A percentile compares a stretch with the other conserved stretches of the same genome.
phyloP scores from a whole-genome alignment of 2,888 invertebrate species.

The Peribatodes rhomboidaria region DNA sequence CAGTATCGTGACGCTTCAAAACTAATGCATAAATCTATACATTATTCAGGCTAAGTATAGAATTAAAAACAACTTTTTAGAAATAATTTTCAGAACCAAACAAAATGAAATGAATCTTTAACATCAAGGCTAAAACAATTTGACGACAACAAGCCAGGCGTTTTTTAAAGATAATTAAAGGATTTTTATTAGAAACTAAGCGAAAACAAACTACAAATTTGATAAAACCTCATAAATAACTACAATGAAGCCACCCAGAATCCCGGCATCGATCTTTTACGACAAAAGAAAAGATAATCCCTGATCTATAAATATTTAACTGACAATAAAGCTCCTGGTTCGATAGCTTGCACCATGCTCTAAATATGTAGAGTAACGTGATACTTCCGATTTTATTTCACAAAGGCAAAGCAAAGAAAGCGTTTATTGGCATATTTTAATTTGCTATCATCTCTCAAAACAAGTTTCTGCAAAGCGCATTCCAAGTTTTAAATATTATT shows the following conservation, averaged over 20 bases:
- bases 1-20: constrained; percentile 42
- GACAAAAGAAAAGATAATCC: constrained; percentile 20
- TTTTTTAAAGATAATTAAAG: background rate
- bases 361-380: constrained; percentile 10
- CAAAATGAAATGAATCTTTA: background rate
- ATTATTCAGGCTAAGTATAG: constrained; percentile 67
- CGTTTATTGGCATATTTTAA: background rate
- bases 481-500: constrained; percentile 5
- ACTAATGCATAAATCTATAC: constrained; percentile 56
- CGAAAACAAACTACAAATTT: background rate
- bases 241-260: constrained; percentile 3
- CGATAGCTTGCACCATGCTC: constrained; percentile 24
- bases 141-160: background rate
- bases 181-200: background rate
- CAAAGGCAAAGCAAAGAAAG: background rate
- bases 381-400: constrained; percentile 10
- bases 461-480: constrained; percentile 19
- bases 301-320: constrained; percentile 28
- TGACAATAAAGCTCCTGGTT: constrained; percentile 22
- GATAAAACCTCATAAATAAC: background rate
- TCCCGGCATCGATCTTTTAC: constrained; percentile 11
- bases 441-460: background rate
- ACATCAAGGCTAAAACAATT: background rate
- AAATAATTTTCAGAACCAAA: background rate
- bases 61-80: constrained; percentile 54